Conservation (phyloP, 2,888 invertebrate species). For the Synanthedon myopaeformis region DNA sequence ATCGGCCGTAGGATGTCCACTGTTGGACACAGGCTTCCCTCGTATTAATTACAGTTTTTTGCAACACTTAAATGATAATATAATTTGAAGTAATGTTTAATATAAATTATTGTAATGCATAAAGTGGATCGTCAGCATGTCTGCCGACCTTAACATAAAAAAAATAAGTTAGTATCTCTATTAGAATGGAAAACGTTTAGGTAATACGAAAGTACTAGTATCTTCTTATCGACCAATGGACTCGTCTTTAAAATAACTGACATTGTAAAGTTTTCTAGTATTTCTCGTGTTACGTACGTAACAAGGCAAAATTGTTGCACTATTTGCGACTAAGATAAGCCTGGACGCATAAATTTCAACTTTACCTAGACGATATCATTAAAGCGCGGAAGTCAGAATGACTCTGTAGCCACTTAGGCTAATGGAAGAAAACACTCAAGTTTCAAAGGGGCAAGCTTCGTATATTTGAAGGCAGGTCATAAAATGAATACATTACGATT, state of each 20-base stretch:
- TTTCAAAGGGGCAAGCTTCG: slow-evolving; percentile 20
- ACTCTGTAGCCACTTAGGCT: slow-evolving; percentile 19
- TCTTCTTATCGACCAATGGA: no score
- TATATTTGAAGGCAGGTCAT: slow-evolving; percentile 9
- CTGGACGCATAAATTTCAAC: background rate
- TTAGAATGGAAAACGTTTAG: no score
- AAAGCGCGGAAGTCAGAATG: background rate
- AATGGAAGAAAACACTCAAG: slow-evolving; percentile 34
- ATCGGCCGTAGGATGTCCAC: no score
- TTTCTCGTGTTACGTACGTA: no score
- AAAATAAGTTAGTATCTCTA: background rate
- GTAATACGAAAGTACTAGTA: no score
- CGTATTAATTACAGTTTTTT: no score
- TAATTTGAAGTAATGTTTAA: no score
- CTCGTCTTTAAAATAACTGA: no score
- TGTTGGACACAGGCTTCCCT: no score
- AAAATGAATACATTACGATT: slow-evolving; percentile 21
- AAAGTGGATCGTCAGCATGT: background rate
- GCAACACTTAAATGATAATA: no score
- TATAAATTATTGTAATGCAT: no score
- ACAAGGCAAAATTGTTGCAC: background rate
- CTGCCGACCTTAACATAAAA: background rate
- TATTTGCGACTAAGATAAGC: background rate
- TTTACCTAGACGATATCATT: background rate
- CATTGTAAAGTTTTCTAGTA: no score